Evolutionary conservation across 2,113 vertebrate species (phyloP).

Genomic region (Brachirus orientalis): DNA sequence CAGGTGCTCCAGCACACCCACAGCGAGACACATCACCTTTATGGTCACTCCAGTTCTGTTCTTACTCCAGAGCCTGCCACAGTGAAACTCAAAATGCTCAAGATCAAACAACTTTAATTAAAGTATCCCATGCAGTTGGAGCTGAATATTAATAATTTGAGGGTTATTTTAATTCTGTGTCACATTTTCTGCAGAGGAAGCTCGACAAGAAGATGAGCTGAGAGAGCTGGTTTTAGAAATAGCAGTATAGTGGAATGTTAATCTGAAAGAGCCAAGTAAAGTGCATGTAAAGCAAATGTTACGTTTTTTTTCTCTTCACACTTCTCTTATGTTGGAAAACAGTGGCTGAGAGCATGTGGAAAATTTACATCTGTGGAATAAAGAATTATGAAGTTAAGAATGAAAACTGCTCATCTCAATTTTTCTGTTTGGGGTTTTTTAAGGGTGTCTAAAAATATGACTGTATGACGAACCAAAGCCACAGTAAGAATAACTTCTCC

Average conservation of each 20-base stretch:
- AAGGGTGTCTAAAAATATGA: too few species aligned
- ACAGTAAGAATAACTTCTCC: too few species aligned
- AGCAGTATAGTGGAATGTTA: slow-evolving; percentile 4
- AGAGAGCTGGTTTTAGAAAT: slow-evolving; percentile 3
- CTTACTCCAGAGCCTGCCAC: slow-evolving; percentile 20
- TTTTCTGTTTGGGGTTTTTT: too few species aligned
- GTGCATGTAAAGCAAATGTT: slow-evolving; percentile 4
- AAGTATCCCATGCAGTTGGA: slow-evolving; percentile 15
- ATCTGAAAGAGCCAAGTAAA: slow-evolving; percentile 10
- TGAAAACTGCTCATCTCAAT: too few species aligned
- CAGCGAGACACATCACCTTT: slow-evolving; percentile 59
- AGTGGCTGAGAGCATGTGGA: too few species aligned
- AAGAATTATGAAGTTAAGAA: too few species aligned
- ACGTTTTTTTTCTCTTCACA: too few species aligned
- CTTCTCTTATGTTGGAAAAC: too few species aligned
- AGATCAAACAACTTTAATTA: slow-evolving; percentile 55
- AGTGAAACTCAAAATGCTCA: slow-evolving; percentile 5
- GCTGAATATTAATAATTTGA: slow-evolving; percentile 30
- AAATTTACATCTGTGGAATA: too few species aligned
- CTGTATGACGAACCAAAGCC: too few species aligned
- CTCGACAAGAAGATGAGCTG: slow-evolving; percentile 12
- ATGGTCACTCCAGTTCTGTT: slow-evolving; percentile 45
- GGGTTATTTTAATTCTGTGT: slow-evolving; percentile 33
- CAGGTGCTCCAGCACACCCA: slow-evolving; percentile 51
- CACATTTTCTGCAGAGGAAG: slow-evolving; percentile 36